phyloP scores from a whole-genome alignment of 2,797 vertebrate species.

The Eulemur albifrons region DNA sequence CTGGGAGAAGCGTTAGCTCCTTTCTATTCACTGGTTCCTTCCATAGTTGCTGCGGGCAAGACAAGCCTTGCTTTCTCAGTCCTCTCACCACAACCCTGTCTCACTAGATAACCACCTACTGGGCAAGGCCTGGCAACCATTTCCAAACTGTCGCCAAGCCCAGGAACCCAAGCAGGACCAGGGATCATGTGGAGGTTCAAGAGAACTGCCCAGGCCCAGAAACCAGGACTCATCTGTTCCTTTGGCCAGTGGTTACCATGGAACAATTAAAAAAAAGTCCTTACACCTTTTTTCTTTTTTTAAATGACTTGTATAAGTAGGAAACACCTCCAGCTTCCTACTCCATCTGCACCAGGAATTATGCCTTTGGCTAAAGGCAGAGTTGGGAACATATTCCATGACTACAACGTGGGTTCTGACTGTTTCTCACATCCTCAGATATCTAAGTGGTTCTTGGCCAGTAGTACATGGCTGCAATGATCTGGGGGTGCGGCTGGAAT shows the following conservation, averaged over 20 bases:
- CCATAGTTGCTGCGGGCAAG: background rate
- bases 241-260: background rate
- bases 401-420: slow-evolving; percentile 20
- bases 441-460: slow-evolving; percentile 15
- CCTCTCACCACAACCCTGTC: background rate
- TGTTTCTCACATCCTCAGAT: background rate
- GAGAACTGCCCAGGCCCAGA: background rate
- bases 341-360: background rate
- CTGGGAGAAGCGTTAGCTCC: background rate
- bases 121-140: background rate
- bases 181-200: background rate
- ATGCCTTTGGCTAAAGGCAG: background rate
- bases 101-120: background rate
- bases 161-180: background rate
- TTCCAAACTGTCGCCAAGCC: background rate
- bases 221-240: background rate
- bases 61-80: background rate
- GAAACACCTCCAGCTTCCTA: slow-evolving; percentile 41
- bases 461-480: background rate
- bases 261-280: background rate
- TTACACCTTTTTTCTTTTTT: background rate
- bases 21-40: background rate
- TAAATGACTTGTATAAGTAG: slow-evolving; percentile 25
- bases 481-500: background rate
- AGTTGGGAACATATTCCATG: background rate